phyloP scores from a whole-genome alignment of 2,888 invertebrate genomes.

The Hedya salicella region DNA sequence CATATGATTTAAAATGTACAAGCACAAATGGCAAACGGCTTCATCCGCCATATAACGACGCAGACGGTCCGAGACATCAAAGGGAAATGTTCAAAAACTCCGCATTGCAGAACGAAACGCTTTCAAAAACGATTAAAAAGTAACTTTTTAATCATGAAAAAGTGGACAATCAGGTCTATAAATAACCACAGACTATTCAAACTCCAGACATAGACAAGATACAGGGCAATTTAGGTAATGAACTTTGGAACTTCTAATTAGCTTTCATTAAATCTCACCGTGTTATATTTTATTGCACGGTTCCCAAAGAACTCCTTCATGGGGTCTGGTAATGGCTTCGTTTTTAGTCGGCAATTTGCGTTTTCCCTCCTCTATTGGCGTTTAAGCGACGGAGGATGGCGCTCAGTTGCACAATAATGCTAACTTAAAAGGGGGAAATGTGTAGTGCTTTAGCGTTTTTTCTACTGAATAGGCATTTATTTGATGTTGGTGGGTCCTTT shows the following conservation, averaged over 20 bases:
- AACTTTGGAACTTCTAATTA: conserved; percentile 65
- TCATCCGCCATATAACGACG: neutral
- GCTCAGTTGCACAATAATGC: conserved; percentile 18
- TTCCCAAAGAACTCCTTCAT: conserved; percentile 22
- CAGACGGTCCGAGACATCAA: conserved; percentile 1
- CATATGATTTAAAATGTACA: neutral
- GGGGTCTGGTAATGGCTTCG: conserved; percentile 31
- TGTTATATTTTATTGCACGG: conserved; percentile 37
- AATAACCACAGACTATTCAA: conserved; percentile 48
- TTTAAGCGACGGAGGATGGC: conserved; percentile 24
- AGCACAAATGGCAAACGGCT: neutral
- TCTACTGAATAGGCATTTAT: conserved; percentile 5
- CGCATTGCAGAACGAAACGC: neutral
- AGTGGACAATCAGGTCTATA: conserved; percentile 36
- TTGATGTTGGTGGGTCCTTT: neutral
- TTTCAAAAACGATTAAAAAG: conserved; percentile 19
- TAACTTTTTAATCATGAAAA: conserved; percentile 29
- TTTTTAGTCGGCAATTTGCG: conserved; percentile 36
- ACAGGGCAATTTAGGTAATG: conserved; percentile 63
- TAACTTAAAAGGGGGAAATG: conserved; percentile 13
- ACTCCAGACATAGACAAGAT: conserved; percentile 51
- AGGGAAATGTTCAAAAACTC: conserved; percentile 9
- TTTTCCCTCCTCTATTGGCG: conserved; percentile 31
- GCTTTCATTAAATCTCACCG: conserved; percentile 54
- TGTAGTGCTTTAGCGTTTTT: neutral